Conservation (phyloP, 1,140 invertebrate species). For the Drosophila biarmipes region DNA sequence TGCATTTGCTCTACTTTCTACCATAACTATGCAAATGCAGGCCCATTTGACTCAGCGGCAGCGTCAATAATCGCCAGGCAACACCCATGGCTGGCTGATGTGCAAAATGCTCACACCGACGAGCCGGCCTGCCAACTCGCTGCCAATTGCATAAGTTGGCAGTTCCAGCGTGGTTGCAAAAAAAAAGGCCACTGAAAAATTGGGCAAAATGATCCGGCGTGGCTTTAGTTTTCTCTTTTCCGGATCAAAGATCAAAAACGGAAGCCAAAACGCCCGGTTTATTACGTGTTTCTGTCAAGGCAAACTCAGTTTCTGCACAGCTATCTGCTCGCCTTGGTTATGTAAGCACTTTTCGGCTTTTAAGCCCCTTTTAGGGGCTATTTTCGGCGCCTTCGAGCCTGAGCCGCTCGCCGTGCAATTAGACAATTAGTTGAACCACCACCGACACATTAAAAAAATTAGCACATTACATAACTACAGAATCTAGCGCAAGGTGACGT, state of each 20-base stretch:
- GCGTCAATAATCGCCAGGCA: not conserved
- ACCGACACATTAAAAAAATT: slow-evolving; percentile 65
- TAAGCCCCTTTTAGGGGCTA: not conserved
- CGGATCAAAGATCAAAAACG: too few relatives aligned
- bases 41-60: not conserved
- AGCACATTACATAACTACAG: slow-evolving; percentile 80
- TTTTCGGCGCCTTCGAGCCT: slow-evolving; percentile 7
- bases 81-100: not conserved
- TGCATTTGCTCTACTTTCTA: not conserved
- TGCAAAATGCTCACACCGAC: not conserved
- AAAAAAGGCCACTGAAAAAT: slow-evolving; percentile 18
- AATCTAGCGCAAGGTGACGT: slow-evolving; percentile 78
- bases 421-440: slow-evolving; percentile 46
- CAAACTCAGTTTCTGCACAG: slow-evolving; percentile 3
- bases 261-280: not conserved
- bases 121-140: slow-evolving; percentile 35
- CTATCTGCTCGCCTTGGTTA: slow-evolving; percentile 47
- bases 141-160: slow-evolving; percentile 55
- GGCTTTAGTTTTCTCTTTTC: slow-evolving; percentile 6
- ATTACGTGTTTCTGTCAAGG: slow-evolving; percentile 8
- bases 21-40: slow-evolving; percentile 20
- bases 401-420: slow-evolving; percentile 3
- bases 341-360: slow-evolving; percentile 54
- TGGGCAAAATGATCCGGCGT: slow-evolving; percentile 35
- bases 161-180: slow-evolving; percentile 56